Base-by-base conservation (phyloP, 2,888 invertebrate species). In the Eilema sororculum region DNA sequence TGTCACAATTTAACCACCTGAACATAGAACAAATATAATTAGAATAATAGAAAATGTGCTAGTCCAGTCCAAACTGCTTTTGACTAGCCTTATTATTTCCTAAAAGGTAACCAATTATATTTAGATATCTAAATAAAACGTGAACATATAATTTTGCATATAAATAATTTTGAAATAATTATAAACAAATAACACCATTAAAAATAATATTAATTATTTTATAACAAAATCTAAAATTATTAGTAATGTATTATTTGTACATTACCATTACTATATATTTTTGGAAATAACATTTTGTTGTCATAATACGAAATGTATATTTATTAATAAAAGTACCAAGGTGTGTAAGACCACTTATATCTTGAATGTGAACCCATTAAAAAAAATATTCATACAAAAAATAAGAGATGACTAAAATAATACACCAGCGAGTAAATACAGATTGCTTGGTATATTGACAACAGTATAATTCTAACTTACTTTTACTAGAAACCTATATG, bases 171-270 rank as follows among this genome's bases (percentile, higher is more conserved):
- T 69, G 68, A 28, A 70, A 68, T 62, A 74, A 67, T 67, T 37
- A 62, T 68, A 37, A 65, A 25, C 71, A 64, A 73, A 70, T 69
- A 66, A 10, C 65, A 72, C 63, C 69, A 72, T 66, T 52, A 22
- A 72, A 71, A 73, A 66, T 60, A 71, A 67, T 57, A 67, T 67
- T 64, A 59, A 67, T 67, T 64, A 59, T 69, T 68, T 58, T 46
- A 74, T 68, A 72, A 78, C 68, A 76, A 74, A 61, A 64, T n/a
- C 20, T 63, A 37, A 41, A 63, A 64, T 25, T 41, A 63, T 62
- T 25, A 63, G n/a, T 28, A 63, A 37, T 61, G 16, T 37, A 63
- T 57, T n/a, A n/a, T n/a, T n/a, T 41, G 9, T 62, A 25, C 22
- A 13, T 64, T 28, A 22, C 10, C 0, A 60, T n/a, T 60, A 16